Evolutionary conservation across 1,140 invertebrate species (phyloP).

Genomic region (Trichogramma pretiosum): DNA sequence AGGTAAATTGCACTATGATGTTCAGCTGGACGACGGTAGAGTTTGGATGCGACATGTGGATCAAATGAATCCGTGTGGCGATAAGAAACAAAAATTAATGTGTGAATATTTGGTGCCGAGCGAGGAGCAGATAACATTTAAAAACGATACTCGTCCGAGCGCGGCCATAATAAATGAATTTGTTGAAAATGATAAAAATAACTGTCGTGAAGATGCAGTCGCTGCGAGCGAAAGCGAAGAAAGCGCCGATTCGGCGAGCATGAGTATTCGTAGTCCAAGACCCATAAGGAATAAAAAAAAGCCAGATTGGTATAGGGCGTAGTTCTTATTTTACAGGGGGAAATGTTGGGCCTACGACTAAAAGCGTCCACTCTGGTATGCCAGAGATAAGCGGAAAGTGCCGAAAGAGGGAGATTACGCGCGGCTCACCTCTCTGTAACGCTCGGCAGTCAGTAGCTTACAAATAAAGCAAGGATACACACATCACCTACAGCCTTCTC

Average conservation of each 20-base stretch:
- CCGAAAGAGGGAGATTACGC: too few species aligned
- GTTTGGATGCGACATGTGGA: not conserved
- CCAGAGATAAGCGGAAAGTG: too few species aligned
- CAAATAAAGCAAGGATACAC: too few species aligned
- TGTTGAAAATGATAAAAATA: not conserved
- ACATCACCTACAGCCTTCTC: too few species aligned
- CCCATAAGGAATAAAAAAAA: not conserved
- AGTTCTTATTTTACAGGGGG: not conserved
- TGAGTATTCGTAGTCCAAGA: not conserved
- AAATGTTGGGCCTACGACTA: too few species aligned
- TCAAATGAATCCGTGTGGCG: not conserved
- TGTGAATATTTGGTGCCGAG: not conserved
- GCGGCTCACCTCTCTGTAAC: too few species aligned
- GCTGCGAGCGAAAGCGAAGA: not conserved
- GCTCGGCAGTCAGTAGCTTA: too few species aligned
- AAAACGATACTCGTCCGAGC: too few species aligned
- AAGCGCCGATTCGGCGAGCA: not conserved
- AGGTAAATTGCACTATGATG: conserved; percentile 4
- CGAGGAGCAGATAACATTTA: too few species aligned
- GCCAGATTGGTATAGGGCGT: not conserved
- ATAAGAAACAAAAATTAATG: not conserved
- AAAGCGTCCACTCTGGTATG: too few species aligned
- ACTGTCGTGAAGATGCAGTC: not conserved
- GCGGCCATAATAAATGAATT: not conserved
- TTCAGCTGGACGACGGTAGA: not conserved